Conservation (phyloP, 1,140 invertebrate genomes). For the Pseudomyrmex sp. region DNA sequence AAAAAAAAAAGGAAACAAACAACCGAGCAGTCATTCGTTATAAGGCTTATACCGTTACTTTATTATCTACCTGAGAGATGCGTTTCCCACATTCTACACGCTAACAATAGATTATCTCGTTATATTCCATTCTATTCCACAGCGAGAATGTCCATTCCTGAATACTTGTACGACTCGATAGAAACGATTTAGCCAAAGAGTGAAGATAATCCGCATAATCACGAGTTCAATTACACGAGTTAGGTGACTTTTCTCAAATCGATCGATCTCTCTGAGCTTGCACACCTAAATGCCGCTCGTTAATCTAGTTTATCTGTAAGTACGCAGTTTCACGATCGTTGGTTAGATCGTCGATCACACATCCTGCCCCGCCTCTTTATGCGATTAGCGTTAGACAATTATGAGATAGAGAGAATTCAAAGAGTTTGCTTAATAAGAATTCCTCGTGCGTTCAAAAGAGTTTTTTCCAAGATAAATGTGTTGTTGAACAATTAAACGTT, state of each 20-base stretch:
- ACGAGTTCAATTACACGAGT: neutral
- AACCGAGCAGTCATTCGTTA: constrained; percentile 20
- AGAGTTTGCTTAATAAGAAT: neutral
- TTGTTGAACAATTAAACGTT: neutral
- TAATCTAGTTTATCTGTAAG: constrained; percentile 26
- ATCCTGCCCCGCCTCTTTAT: constrained; percentile 31
- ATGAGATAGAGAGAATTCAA: constrained; percentile 23
- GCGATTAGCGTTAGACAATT: constrained; percentile 26
- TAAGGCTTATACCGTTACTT: constrained; percentile 24
- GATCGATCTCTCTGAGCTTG: neutral
- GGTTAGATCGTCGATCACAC: constrained; percentile 9
- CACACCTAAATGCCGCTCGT: constrained; percentile 11
- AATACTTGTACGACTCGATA: neutral
- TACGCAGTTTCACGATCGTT: constrained; percentile 21
- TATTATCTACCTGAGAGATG: constrained; percentile 15
- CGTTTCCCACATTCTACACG: neutral
- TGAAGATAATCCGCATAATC: neutral
- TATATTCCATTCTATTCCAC: constrained; percentile 34
- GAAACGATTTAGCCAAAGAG: neutral
- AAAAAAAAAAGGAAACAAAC: no score
- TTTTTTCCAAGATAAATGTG: neutral
- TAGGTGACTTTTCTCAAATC: neutral
- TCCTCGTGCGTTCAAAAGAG: constrained; percentile 1
- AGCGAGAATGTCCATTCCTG: constrained; percentile 31
- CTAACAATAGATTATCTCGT: constrained; percentile 8